These are phyloP conservation scores for Caenorhabditis angaria DNA, from an alignment of 2,888 invertebrate genomes.

Conservation along the genomic window DNA sequence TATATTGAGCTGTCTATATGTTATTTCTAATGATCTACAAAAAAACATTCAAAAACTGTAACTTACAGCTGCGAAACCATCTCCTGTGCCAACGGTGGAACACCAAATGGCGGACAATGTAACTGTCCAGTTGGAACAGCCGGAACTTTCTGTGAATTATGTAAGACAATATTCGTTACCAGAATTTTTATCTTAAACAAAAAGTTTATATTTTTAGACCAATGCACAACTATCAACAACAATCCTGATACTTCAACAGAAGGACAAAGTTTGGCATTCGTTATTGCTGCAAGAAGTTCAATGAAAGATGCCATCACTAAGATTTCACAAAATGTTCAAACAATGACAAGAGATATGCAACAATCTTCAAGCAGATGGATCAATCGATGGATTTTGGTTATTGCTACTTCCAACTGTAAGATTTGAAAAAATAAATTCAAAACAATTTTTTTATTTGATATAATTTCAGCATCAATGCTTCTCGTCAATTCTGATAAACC, in stretches of 20 bases:
- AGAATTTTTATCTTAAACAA: background rate
- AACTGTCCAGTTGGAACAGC: constrained; percentile 54
- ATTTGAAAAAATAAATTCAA: background rate
- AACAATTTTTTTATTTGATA: constrained; percentile 3
- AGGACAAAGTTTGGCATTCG: constrained; percentile 53
- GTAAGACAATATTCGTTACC: constrained; percentile 16
- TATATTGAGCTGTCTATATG: background rate
- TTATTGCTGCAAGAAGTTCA: constrained; percentile 53
- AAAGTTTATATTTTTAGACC: constrained; percentile 37
- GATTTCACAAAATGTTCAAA: constrained; percentile 40
- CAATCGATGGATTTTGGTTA: constrained; percentile 52
- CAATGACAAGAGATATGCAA: constrained; percentile 51
- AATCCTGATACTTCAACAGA: constrained; percentile 47
- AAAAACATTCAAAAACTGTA: too few species aligned
- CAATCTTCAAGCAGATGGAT: constrained; percentile 55
- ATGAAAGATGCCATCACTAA: constrained; percentile 49
- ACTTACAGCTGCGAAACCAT: constrained; percentile 51
- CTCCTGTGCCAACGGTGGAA: constrained; percentile 60
- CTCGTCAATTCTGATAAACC: constrained; percentile 34
- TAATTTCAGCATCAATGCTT: constrained; percentile 28
- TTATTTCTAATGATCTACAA: background rate
- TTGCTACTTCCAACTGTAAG: constrained; percentile 46
- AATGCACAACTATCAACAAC: constrained; percentile 46
- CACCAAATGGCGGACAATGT: constrained; percentile 48
- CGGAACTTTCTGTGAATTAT: constrained; percentile 63